phyloP scores from a whole-genome alignment of 2,797 vertebrate genomes.

The Novumbra hubbsi region DNA sequence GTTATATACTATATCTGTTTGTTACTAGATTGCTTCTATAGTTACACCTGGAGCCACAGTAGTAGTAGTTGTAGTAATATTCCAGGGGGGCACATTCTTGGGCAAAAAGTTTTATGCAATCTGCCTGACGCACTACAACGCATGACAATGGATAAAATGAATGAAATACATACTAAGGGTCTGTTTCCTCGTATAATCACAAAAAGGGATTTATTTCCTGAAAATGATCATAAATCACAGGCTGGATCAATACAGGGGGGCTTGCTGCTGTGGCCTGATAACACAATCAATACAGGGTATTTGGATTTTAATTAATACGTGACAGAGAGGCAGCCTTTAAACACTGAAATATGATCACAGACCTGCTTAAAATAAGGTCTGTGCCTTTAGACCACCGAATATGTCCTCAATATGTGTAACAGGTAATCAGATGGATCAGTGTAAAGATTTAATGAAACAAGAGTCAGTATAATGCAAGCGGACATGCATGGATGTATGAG shows the following conservation, averaged over 20 bases:
- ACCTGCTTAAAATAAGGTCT: slow-evolving; percentile 77
- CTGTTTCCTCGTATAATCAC: slow-evolving; percentile 90
- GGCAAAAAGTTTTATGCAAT: neutral
- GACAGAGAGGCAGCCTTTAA: slow-evolving; percentile 78
- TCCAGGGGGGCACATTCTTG: slow-evolving; percentile 37
- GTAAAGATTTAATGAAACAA: slow-evolving; percentile 11
- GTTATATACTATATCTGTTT: neutral
- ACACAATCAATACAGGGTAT: slow-evolving; percentile 95
- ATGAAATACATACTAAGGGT: slow-evolving; percentile 76
- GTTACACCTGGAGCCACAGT: neutral
- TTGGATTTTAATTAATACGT: slow-evolving; percentile 98
- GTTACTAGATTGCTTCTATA: neutral
- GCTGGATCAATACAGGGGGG: slow-evolving; percentile 83
- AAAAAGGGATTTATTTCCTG: slow-evolving; percentile 89
- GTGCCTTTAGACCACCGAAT: slow-evolving; percentile 72
- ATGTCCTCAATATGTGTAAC: slow-evolving; percentile 77
- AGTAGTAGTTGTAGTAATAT: too few relatives aligned
- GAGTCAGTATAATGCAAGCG: neutral
- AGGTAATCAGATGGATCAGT: slow-evolving; percentile 78
- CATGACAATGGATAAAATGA: slow-evolving; percentile 77
- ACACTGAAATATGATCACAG: slow-evolving; percentile 87
- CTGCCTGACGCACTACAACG: slow-evolving; percentile 55
- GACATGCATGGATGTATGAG: neutral
- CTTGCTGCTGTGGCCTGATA: slow-evolving; percentile 89
- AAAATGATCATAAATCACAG: slow-evolving; percentile 98